Evolutionary conservation across 2,797 vertebrate species (phyloP).

Genomic region (Rhadinocentrus ornatus): DNA sequence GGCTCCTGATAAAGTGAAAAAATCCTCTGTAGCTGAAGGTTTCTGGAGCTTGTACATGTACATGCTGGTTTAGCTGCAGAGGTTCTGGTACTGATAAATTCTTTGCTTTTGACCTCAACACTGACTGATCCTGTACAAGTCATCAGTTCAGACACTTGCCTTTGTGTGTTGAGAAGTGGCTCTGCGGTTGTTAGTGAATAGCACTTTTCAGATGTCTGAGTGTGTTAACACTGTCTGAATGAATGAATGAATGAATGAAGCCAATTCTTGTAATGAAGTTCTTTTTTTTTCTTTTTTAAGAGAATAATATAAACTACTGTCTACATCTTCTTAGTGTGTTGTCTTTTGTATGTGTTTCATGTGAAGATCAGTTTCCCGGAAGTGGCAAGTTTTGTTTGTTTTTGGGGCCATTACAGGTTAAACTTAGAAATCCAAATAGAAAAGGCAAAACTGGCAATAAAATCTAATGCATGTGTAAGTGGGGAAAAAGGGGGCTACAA

Average conservation of each 20-base stretch:
- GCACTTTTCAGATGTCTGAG: slow-evolving; percentile 4
- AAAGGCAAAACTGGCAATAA: too few relatives aligned
- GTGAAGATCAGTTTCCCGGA: not conserved
- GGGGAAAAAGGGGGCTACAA: too few relatives aligned
- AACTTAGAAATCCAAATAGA: too few relatives aligned
- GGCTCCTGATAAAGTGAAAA: not conserved
- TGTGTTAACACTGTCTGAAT: slow-evolving; percentile 18
- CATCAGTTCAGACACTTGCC: slow-evolving; percentile 2
- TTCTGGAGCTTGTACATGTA: not conserved
- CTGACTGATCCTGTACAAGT: not conserved
- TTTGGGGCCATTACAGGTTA: too few relatives aligned
- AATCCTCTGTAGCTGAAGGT: not conserved
- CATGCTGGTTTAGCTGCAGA: not conserved
- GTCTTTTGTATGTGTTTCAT: not conserved
- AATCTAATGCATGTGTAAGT: too few relatives aligned
- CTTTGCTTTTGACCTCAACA: not conserved
- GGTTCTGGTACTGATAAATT: not conserved
- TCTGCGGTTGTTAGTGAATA: slow-evolving; percentile 19
- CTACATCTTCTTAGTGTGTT: not conserved
- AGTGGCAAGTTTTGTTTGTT: too few relatives aligned
- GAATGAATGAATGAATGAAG: slow-evolving; percentile 41
- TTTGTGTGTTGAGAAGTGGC: not conserved
- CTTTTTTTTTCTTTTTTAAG: slow-evolving; percentile 42
- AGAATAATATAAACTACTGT: slow-evolving; percentile 63
- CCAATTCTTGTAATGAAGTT: slow-evolving; percentile 39